phyloP scores from a whole-genome alignment of 2,113 vertebrate species.

The Cranoglanis bouderius region DNA sequence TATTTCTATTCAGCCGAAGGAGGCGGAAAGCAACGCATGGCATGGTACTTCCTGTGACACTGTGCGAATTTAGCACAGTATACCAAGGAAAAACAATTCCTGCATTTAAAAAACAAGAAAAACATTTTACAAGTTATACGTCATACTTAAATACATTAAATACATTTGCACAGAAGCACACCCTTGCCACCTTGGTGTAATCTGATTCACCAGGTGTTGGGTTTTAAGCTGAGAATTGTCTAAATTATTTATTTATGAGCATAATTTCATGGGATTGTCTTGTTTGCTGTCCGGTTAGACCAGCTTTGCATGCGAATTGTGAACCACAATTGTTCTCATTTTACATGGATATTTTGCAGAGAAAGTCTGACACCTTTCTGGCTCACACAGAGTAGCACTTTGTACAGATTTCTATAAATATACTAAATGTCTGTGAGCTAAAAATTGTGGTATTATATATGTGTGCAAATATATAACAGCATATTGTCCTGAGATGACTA shows the following conservation, averaged over 20 bases:
- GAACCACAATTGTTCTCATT: background rate
- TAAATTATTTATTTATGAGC: constrained; percentile 40
- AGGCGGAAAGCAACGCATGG: background rate
- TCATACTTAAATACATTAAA: background rate
- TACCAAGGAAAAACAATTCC: background rate
- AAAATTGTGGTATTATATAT: constrained; percentile 1
- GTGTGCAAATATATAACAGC: background rate
- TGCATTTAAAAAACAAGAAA: background rate
- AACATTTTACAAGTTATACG: background rate
- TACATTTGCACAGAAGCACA: background rate
- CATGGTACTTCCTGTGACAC: constrained; percentile 2
- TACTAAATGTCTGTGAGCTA: background rate
- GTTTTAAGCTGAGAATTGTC: background rate
- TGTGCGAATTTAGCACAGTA: background rate
- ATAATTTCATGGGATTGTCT: background rate
- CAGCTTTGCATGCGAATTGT: background rate
- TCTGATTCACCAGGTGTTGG: background rate
- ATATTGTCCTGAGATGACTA: background rate
- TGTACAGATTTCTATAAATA: constrained; percentile 8
- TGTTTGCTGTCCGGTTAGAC: background rate
- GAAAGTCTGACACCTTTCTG: background rate
- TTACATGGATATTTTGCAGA: background rate
- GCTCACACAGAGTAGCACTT: constrained; percentile 26
- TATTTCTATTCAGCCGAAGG: constrained; percentile 15
- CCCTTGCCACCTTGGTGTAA: background rate